These are phyloP conservation scores for Papilio polyxenes DNA, from an alignment of 1,140 invertebrate genomes.

Conservation along the genomic window DNA sequence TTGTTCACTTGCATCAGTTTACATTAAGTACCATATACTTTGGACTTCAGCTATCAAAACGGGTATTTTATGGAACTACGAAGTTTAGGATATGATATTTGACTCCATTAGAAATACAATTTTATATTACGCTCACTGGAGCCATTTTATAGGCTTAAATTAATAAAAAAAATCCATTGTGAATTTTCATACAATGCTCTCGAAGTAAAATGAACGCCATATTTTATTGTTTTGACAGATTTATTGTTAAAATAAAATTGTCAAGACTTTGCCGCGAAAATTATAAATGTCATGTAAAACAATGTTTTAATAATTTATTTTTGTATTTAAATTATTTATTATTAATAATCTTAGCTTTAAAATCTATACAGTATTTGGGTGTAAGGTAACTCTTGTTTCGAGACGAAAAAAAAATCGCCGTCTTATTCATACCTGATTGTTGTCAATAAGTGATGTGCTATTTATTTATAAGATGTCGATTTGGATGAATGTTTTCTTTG, in stretches of 20 bases:
- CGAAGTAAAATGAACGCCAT: neutral
- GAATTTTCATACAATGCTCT: neutral
- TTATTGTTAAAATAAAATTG: constrained; percentile 29
- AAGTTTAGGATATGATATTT: neutral
- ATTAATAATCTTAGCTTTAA: constrained; percentile 34
- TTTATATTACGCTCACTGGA: constrained; percentile 36
- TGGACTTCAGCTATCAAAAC: neutral
- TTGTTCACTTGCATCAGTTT: neutral
- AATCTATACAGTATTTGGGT: constrained; percentile 33
- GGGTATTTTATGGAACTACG: neutral
- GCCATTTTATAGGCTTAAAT: constrained; percentile 38
- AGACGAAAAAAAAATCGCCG: neutral
- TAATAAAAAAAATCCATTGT: neutral
- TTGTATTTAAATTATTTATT: constrained; percentile 33
- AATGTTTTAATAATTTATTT: neutral
- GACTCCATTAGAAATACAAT: neutral
- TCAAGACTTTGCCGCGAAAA: constrained; percentile 20
- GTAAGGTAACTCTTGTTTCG: neutral
- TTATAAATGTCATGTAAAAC: neutral
- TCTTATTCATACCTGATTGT: constrained; percentile 1
- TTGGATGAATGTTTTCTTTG: constrained; percentile 27
- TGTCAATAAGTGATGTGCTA: neutral
- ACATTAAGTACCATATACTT: neutral
- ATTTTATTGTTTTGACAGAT: constrained; percentile 28
- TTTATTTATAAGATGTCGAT: constrained; percentile 21